phyloP scores from a whole-genome alignment of 2,797 vertebrate species.

The Sebastes hubbsi region DNA sequence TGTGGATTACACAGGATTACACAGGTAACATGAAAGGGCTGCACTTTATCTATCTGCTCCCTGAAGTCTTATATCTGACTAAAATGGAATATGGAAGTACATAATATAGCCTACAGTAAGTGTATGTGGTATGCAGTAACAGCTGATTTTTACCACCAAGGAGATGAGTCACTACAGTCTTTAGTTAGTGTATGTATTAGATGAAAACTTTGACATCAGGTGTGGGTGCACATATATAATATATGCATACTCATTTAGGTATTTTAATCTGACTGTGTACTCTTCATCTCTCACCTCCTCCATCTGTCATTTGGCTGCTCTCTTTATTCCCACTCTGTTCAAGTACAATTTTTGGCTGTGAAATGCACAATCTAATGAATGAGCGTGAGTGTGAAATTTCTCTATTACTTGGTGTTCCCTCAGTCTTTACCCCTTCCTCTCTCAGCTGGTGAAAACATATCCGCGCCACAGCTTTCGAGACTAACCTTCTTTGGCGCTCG shows the following conservation, averaged over 20 bases:
- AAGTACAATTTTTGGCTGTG: not conserved
- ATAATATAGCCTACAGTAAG: not conserved
- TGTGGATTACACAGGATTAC: constrained; percentile 4
- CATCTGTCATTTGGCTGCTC: constrained; percentile 10
- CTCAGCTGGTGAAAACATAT: constrained; percentile 2
- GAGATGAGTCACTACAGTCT: not conserved
- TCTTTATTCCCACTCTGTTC: constrained; percentile 21
- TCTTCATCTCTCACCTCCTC: constrained; percentile 13
- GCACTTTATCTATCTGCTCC: constrained; percentile 10
- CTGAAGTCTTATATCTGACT: not conserved
- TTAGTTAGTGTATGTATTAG: not conserved
- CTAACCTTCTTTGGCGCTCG: not conserved
- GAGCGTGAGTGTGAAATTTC: constrained; percentile 8
- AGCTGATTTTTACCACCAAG: not conserved
- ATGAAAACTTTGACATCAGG: not conserved
- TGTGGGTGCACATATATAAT: not conserved
- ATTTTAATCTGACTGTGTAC: not conserved
- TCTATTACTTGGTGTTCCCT: constrained; percentile 13
- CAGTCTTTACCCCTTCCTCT: not conserved
- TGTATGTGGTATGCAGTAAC: not conserved
- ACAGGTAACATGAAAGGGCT: not conserved
- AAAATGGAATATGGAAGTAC: not conserved
- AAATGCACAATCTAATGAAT: constrained; percentile 35
- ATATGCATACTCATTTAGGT: not conserved
- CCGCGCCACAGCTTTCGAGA: not conserved